phyloP scores from a whole-genome alignment of 37 sponge, comb jelly and placozoan species.

The Theonella swinhoei region DNA sequence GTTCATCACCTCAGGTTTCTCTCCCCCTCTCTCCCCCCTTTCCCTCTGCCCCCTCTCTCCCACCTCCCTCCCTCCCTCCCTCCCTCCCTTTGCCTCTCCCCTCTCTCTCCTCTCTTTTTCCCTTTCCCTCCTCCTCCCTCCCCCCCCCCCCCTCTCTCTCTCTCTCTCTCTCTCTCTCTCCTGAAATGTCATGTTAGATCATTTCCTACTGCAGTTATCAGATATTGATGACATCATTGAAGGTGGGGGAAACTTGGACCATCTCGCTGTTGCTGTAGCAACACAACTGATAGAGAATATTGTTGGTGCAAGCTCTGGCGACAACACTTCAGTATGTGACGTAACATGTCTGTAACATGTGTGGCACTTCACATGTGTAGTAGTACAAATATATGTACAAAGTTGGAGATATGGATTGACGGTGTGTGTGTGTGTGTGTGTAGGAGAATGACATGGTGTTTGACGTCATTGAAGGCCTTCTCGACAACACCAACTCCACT shows the following conservation, averaged over 20 bases:
- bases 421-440: too few species aligned
- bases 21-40: not conserved
- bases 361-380: too few species aligned
- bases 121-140: not conserved
- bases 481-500: not conserved
- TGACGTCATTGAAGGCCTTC: conserved; percentile 31
- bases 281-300: not conserved
- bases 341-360: too few species aligned
- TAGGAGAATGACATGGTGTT: conserved; percentile 25
- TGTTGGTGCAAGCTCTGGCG: not conserved
- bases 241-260: not conserved
- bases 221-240: not conserved
- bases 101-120: not conserved
- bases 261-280: not conserved
- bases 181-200: too few species aligned
- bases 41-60: too few species aligned
- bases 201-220: too few species aligned
- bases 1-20: conserved; percentile 9
- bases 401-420: too few species aligned
- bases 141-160: not conserved
- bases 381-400: too few species aligned
- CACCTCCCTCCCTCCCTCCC: not conserved
- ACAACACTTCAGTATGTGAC: not conserved
- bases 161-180: not conserved
- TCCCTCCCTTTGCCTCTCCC: not conserved